Evolutionary conservation across 2,888 invertebrate genomes (phyloP).

Genomic region (Strigamia transsilvanica): DNA sequence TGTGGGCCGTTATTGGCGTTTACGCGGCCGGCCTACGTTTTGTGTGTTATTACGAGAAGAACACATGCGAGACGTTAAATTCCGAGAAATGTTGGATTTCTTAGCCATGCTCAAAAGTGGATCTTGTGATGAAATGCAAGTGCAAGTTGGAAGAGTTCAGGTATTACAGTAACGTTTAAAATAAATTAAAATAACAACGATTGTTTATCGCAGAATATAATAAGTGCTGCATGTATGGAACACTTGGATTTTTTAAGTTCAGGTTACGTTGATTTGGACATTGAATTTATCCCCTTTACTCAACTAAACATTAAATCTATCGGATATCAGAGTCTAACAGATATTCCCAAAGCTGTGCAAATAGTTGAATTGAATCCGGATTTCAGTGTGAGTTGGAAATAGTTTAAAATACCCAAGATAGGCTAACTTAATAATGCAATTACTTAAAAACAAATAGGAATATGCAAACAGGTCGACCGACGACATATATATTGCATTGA

Average conservation of each 20-base stretch:
- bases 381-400: slow-evolving; percentile 58
- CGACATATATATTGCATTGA: slow-evolving; percentile 78
- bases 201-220: slow-evolving; percentile 83
- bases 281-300: slow-evolving; percentile 81
- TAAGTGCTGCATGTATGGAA: slow-evolving; percentile 98
- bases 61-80: slow-evolving; percentile 94
- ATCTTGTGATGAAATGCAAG: slow-evolving; percentile 94
- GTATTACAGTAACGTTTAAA: slow-evolving; percentile 56
- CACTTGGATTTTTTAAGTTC: slow-evolving; percentile 95
- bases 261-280: slow-evolving; percentile 73
- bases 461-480: slow-evolving; percentile 73
- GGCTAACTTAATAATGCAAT: too few species aligned
- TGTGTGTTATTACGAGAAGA: slow-evolving; percentile 94
- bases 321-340: slow-evolving; percentile 94
- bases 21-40: slow-evolving; percentile 96
- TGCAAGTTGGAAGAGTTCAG: slow-evolving; percentile 78
- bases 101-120: slow-evolving; percentile 97
- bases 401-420: background rate
- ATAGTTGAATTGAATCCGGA: slow-evolving; percentile 71
- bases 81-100: slow-evolving; percentile 94
- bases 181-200: slow-evolving; percentile 11
- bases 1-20: slow-evolving; percentile 95
- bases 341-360: slow-evolving; percentile 84
- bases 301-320: slow-evolving; percentile 91
- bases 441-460: slow-evolving; percentile 60